Evolutionary conservation across 1,140 invertebrate genomes (phyloP).

Genomic region (Drosophila lini): DNA sequence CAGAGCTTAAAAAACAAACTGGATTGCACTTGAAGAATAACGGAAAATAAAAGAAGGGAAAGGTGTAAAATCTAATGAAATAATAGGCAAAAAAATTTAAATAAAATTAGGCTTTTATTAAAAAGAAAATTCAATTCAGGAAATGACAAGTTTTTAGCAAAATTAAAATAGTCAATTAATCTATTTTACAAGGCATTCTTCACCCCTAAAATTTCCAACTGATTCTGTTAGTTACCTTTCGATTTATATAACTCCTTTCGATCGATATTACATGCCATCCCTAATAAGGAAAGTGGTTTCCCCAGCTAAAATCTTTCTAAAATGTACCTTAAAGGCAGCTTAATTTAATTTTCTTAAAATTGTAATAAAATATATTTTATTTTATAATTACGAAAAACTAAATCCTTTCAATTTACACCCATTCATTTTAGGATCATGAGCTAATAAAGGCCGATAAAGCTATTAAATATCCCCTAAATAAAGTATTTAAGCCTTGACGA

Average conservation of each 20-base stretch:
- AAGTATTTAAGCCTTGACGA: constrained; percentile 4
- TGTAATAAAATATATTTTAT: not conserved
- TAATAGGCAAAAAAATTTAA: not conserved
- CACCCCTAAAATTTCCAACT: no score
- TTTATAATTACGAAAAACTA: not conserved
- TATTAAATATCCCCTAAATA: not conserved
- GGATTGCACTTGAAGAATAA: constrained; percentile 6
- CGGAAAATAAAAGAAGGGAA: not conserved
- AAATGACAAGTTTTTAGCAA: no score
- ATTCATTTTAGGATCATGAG: not conserved
- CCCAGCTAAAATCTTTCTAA: no score
- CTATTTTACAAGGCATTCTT: no score
- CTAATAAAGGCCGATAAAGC: not conserved
- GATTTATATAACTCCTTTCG: no score
- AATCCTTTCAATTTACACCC: not conserved
- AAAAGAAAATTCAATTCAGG: not conserved
- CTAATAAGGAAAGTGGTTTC: no score
- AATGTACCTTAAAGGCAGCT: no score
- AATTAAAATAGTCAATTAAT: no score
- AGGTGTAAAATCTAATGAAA: not conserved
- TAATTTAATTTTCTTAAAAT: not conserved
- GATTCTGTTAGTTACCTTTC: no score
- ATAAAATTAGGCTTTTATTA: not conserved
- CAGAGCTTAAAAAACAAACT: constrained; percentile 30
- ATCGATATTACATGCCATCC: no score